These are phyloP conservation scores for Coendou prehensilis DNA, from an alignment of 2,797 vertebrate species.

Conservation along the genomic window DNA sequence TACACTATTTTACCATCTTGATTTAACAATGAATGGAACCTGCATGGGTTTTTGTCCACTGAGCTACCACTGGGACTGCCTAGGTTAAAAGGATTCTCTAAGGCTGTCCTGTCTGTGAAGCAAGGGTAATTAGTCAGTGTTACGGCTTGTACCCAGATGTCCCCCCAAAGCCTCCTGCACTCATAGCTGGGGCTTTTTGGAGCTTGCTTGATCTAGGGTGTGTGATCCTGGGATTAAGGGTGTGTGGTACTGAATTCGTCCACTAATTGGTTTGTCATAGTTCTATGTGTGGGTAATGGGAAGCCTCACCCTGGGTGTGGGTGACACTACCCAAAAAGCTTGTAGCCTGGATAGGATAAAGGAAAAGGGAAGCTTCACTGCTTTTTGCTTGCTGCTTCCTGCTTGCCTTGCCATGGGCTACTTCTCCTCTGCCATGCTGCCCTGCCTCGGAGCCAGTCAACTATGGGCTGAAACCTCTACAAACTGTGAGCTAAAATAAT, in stretches of 20 bases:
- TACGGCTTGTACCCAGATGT: background rate
- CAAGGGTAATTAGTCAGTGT: background rate
- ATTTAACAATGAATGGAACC: slow-evolving; percentile 66
- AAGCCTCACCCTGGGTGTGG: background rate
- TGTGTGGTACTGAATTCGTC: background rate
- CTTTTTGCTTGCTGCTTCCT: background rate
- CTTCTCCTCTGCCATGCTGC: background rate
- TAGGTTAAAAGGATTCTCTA: slow-evolving; percentile 1
- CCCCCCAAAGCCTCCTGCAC: background rate
- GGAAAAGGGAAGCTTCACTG: background rate
- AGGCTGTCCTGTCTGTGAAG: background rate
- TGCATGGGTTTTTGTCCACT: background rate
- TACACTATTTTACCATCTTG: slow-evolving; percentile 43
- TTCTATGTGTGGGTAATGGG: background rate
- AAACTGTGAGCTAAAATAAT: background rate
- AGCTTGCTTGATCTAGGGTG: background rate
- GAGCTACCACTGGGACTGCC: background rate
- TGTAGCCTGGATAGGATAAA: background rate
- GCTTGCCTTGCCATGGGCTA: background rate
- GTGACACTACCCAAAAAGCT: background rate
- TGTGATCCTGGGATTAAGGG: background rate
- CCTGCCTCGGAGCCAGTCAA: background rate
- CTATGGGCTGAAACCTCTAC: background rate
- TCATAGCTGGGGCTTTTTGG: background rate
- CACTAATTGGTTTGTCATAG: background rate